phyloP scores from a whole-genome alignment of 2,888 invertebrate species.

The Anaspis maculata region DNA sequence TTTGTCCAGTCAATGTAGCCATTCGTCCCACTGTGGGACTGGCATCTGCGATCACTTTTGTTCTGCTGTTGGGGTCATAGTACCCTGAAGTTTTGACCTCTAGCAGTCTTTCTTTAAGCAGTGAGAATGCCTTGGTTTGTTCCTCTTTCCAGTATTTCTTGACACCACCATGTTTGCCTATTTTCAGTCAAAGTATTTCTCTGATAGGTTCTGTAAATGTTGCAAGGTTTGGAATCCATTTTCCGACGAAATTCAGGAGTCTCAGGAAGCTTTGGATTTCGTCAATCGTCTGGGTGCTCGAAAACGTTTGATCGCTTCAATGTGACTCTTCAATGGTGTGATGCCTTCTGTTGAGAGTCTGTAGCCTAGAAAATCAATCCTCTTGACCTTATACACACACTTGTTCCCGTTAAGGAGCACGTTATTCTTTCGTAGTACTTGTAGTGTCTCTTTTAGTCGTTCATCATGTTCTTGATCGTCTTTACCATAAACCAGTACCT shows the following conservation, averaged over 20 bases:
- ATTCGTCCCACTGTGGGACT: too few species aligned
- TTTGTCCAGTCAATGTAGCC: too few species aligned
- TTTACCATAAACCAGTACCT: constrained; percentile 25
- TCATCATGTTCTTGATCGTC: constrained; percentile 18
- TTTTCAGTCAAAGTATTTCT: constrained; percentile 1
- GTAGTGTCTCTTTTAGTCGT: constrained; percentile 13
- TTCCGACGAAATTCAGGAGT: constrained; percentile 23
- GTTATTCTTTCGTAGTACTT: constrained; percentile 18
- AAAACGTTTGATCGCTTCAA: constrained; percentile 15
- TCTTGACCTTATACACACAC: constrained; percentile 21
- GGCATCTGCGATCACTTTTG: too few species aligned
- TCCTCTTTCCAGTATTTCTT: background rate
- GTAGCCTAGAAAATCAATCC: background rate
- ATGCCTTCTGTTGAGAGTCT: background rate
- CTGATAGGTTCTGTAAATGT: constrained; percentile 5
- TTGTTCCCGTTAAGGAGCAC: constrained; percentile 25
- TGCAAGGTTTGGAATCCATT: constrained; percentile 3
- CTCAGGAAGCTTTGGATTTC: constrained; percentile 26
- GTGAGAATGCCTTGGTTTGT: constrained; percentile 1
- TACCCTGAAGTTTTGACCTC: constrained; percentile 17
- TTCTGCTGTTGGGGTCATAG: too few species aligned
- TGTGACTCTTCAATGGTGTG: background rate
- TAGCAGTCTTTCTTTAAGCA: background rate
- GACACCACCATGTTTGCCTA: background rate
- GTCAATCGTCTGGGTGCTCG: constrained; percentile 17